Base-by-base conservation (phyloP, 2,888 invertebrate species). In the Nomada fabriciana region DNA sequence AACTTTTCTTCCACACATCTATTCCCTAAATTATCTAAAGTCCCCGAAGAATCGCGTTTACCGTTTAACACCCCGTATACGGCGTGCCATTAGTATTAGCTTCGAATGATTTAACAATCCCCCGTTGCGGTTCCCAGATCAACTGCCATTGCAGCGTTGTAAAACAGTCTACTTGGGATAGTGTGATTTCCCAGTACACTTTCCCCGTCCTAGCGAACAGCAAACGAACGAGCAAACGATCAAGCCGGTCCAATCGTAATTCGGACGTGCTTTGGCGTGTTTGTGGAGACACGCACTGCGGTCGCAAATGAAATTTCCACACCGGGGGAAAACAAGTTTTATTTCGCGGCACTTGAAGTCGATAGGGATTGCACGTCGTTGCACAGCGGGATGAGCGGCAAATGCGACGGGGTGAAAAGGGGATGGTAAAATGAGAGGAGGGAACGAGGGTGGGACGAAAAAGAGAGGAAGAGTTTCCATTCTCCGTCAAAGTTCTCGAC, bases 401-500 rank as follows among this genome's bases (percentile, higher is more conserved):
- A 67, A 67, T 20, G 67, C 52, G 36, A n/a, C 15, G 29, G 52
- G 29, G 52, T 13, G 43, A 50, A 74, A 53, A 55, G 70, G 63
- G 25, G 20, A 57, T 50, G 59, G 36, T 18, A 23, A 29, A 20
- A 43, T 52, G 55, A 63, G 74, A 68, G 53, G n/a, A 20, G n/a
- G n/a, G 53, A 42, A 75, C 55, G 47, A 69, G 50, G 71, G 43
- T n/a, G 64, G 57, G 80, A 57, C 60, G 69, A 73, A 57, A 71
- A 65, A 74, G 81, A 73, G 71, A 67, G 67, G 53, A 80, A 73
- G 88, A 90, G 90, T 90, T 89, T 89, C 89, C 85, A 89, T 90
- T 91, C 91, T 91, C 90, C 89, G 87, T 76, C 86, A 64, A 86
- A 91, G 86, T 92, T 92, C 88, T 80, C 81, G 84, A 84, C 89